Conservation (phyloP, 2,888 invertebrate genomes). For the Pinctada fucata region DNA sequence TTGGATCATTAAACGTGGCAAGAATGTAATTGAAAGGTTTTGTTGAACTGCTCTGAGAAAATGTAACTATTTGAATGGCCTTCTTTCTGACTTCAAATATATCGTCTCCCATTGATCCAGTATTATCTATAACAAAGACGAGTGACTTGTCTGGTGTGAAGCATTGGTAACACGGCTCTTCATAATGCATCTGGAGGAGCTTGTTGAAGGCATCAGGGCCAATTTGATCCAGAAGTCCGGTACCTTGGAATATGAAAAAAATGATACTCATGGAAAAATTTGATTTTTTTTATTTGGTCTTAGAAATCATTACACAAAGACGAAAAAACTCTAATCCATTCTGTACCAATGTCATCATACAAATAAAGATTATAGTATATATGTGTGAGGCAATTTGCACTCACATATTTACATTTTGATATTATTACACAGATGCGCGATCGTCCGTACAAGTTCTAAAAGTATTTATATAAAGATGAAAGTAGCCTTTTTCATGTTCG, state of each 20-base stretch:
- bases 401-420: no score
- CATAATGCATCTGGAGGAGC: not conserved
- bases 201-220: not conserved
- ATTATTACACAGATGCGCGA: no score
- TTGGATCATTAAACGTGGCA: constrained; percentile 22
- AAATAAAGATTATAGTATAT: no score
- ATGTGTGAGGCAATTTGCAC: no score
- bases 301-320: no score
- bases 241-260: constrained; percentile 3
- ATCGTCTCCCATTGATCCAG: constrained; percentile 16
- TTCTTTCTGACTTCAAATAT: not conserved
- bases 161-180: constrained; percentile 14
- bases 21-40: constrained; percentile 16
- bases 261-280: no score
- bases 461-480: no score
- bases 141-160: constrained; percentile 6
- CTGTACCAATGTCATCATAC: no score
- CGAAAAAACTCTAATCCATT: no score
- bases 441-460: no score
- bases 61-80: constrained; percentile 9
- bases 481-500: no score
- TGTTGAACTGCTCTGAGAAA: not conserved
- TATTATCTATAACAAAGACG: constrained; percentile 22
- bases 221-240: constrained; percentile 1
- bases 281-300: no score